Evolutionary conservation across 1,140 invertebrate genomes (phyloP).

Genomic region (Orchesella cincta): DNA sequence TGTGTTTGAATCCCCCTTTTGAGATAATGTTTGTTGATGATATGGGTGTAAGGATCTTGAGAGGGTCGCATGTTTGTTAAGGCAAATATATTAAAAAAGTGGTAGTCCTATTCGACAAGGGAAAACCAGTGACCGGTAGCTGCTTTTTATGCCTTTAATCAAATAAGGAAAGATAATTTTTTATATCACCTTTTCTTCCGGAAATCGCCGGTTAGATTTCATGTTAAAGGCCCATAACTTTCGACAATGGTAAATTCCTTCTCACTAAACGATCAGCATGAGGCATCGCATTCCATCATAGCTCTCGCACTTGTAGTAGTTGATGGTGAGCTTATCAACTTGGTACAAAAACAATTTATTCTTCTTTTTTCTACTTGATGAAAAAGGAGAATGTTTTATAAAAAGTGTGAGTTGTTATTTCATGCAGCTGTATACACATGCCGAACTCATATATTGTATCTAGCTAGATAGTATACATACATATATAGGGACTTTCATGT

Average conservation of each 20-base stretch:
- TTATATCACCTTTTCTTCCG: conserved; percentile 25
- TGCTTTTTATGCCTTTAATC: not conserved
- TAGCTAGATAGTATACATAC: no score
- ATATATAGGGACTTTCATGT: no score
- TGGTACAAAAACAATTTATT: not conserved
- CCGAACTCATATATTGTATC: no score
- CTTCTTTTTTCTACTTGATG: not conserved
- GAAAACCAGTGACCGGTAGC: conserved; percentile 16
- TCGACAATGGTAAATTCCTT: not conserved
- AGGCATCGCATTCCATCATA: not conserved
- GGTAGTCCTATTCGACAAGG: not conserved
- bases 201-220: conserved; percentile 20
- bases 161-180: conserved; percentile 29
- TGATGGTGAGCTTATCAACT: not conserved
- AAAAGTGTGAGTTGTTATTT: not conserved
- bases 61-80: conserved; percentile 16
- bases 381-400: not conserved
- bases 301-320: not conserved
- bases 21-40: not conserved
- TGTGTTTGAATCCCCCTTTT: not conserved
- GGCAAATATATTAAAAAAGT: conserved; percentile 3
- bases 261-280: conserved; percentile 6
- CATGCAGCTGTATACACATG: not conserved
- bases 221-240: conserved; percentile 23
- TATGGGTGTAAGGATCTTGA: conserved; percentile 7